Base-by-base conservation (phyloP, 2,888 invertebrate genomes). In the Eurois occulta region DNA sequence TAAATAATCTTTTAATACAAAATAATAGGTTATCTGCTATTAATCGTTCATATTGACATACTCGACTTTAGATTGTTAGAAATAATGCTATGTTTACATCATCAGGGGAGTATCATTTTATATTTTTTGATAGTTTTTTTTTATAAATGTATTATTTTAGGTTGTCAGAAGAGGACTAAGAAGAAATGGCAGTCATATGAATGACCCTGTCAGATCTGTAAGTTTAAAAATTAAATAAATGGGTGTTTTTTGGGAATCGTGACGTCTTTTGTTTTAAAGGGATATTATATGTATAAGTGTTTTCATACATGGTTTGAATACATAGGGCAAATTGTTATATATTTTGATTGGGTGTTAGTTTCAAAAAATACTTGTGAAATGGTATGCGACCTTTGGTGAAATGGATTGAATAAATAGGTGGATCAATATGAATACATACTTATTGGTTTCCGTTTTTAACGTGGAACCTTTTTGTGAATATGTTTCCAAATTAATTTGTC, bases 171-270 rank as follows among this genome's bases (percentile, higher is more conserved):
- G 90, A 84, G 88, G 91, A 85, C 88, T 94, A 55, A 91, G 91
- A 86, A 92, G 88, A 78, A 93, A 93, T 84, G 92, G 93, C 75
- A 91, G 91, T 72, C 92, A 93, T 91, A 91, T 94, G 65, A 92
- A 94, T 88, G 92, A 93, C 60, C 93, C 94, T 4, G 91, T 93
- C 1, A 91, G 88, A 87, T 92, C 94, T 85, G 95, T 95, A 92
- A 95, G 95, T 91, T 91, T 66, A 55, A 5, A 24, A 46, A n/a
- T 32, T 16, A 1, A 70, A 66, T 68, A 18, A 60, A 71, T 28
- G 68, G 43, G 32, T 2, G 73, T 18, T 41, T 66, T n/a, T 32
- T 75, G 68, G 75, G 52, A 28, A 62, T 24, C 62, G 71, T 87
- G 66, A 60, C 58, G 75, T 85, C 32, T 52, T 71, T 84, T 38